phyloP scores from a whole-genome alignment of 92 coral and sea anemone species.

The Epizoanthus fatuus region DNA sequence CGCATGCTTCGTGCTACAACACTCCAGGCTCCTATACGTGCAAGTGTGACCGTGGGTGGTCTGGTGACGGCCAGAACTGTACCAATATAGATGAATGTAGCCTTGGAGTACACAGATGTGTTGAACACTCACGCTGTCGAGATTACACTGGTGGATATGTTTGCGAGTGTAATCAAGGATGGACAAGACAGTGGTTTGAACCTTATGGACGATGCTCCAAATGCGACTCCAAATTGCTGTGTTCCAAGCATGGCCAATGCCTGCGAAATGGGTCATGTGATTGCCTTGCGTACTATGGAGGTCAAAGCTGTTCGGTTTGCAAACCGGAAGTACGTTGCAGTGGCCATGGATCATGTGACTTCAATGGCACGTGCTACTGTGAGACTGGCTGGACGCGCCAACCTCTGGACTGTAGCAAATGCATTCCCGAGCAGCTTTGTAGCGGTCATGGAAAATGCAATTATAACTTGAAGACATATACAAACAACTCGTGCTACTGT shows the following conservation, averaged over 20 bases:
- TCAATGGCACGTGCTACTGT: slow-evolving; percentile 67
- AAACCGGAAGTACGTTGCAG: slow-evolving; percentile 68
- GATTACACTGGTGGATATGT: slow-evolving; percentile 69
- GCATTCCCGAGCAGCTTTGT: slow-evolving; percentile 61
- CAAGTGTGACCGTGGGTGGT: slow-evolving; percentile 70
- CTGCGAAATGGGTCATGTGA: slow-evolving; percentile 75
- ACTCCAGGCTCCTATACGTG: slow-evolving; percentile 67
- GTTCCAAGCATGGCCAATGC: slow-evolving; percentile 73
- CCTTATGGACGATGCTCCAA: slow-evolving; percentile 76
- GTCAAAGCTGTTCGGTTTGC: slow-evolving; percentile 59
- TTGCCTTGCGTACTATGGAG: slow-evolving; percentile 63
- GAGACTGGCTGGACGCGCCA: slow-evolving; percentile 71
- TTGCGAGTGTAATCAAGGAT: slow-evolving; percentile 61
- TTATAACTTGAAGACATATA: slow-evolving; percentile 59
- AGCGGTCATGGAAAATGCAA: slow-evolving; percentile 77
- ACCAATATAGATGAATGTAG: slow-evolving; percentile 70
- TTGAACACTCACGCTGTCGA: slow-evolving; percentile 66
- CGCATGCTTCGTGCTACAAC: slow-evolving; percentile 68
- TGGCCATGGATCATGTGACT: slow-evolving; percentile 80
- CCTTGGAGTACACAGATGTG: slow-evolving; percentile 58
- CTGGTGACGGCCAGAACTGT: slow-evolving; percentile 72
- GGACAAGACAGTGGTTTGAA: slow-evolving; percentile 83
- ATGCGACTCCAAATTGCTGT: slow-evolving; percentile 62
- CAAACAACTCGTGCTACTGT: slow-evolving; percentile 63
- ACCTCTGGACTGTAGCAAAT: slow-evolving; percentile 69